These are phyloP conservation scores for Chamaetylas fuelleborni DNA, from an alignment of 2,113 vertebrate genomes.

Conservation along the genomic window DNA sequence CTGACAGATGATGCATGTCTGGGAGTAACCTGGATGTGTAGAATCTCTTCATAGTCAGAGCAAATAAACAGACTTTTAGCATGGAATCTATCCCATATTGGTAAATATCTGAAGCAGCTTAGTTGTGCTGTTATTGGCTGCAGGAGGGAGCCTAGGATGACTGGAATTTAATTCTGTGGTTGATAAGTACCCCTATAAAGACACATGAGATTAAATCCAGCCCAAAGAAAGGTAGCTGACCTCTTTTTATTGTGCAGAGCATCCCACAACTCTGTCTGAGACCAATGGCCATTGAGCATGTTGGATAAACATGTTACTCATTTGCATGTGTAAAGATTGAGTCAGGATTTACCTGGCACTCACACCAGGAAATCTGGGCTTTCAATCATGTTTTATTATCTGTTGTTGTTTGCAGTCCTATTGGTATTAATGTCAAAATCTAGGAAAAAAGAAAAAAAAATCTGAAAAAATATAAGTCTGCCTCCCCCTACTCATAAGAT, in stretches of 20 bases:
- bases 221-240: neutral
- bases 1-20: neutral
- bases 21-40: neutral
- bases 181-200: neutral
- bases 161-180: neutral
- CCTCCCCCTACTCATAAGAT: neutral
- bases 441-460: neutral
- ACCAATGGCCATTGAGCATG: neutral
- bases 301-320: neutral
- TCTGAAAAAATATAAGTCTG: neutral
- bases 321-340: neutral
- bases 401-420: neutral
- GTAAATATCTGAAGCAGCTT: neutral
- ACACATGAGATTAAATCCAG: neutral
- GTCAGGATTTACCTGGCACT: neutral
- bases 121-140: neutral
- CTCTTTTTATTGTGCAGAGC: neutral
- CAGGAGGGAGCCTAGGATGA: neutral
- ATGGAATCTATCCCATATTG: neutral
- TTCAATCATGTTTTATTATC: neutral
- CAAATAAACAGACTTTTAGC: neutral
- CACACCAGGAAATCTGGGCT: neutral
- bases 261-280: neutral
- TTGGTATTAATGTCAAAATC: neutral
- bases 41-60: neutral